phyloP scores from a whole-genome alignment of 2,888 invertebrate genomes.

The Nesidiocoris tenuis region DNA sequence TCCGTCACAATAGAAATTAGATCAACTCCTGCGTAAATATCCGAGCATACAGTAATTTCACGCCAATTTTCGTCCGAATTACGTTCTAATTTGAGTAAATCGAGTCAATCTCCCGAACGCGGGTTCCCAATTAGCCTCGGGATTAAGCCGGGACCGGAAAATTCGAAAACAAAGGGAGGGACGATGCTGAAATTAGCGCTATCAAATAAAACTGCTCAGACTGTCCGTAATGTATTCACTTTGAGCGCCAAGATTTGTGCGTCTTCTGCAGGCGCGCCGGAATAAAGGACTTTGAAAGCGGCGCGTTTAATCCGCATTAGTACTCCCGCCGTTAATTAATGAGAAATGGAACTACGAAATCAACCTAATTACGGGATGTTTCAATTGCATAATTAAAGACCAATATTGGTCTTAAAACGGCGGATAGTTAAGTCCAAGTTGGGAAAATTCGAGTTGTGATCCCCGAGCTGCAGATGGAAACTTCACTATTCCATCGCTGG shows the following conservation, averaged over 20 bases:
- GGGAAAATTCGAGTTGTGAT: too few relatives aligned
- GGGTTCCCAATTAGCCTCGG: neutral
- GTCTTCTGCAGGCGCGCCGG: neutral
- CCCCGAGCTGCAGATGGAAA: too few relatives aligned
- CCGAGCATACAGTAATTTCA: too few relatives aligned
- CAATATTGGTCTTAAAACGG: neutral
- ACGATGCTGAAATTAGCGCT: neutral
- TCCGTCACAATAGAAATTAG: too few relatives aligned
- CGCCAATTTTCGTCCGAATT: neutral
- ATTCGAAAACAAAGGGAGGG: neutral
- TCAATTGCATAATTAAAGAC: neutral
- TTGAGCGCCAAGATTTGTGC: neutral
- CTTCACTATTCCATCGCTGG: too few relatives aligned
- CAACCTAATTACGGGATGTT: neutral
- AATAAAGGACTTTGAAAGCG: neutral
- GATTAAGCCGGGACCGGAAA: neutral
- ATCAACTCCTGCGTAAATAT: too few relatives aligned
- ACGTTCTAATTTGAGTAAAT: neutral
- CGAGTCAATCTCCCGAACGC: neutral
- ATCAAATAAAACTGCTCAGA: neutral
- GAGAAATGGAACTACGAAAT: neutral
- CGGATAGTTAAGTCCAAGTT: too few relatives aligned
- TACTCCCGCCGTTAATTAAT: neutral
- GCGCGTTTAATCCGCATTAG: neutral
- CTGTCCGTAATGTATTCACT: neutral